phyloP scores from a whole-genome alignment of 2,888 invertebrate species.

The Mythimna impura region DNA sequence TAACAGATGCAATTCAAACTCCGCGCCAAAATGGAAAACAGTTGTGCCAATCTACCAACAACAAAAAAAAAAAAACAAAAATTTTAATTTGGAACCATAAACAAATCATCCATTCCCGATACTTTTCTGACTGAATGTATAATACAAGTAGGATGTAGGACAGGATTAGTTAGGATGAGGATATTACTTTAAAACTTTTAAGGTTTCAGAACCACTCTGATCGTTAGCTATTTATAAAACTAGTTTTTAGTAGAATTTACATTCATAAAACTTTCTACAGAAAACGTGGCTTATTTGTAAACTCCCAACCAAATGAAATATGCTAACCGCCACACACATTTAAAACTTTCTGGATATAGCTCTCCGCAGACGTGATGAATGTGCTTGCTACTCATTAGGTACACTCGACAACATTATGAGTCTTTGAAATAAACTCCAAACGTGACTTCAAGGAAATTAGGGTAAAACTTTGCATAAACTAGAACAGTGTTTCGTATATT shows the following conservation, averaged over 20 bases:
- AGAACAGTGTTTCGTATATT: slow-evolving; percentile 5
- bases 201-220: background rate
- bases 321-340: background rate
- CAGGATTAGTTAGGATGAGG: background rate
- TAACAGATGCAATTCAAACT: too few species aligned
- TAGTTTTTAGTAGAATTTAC: background rate
- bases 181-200: background rate
- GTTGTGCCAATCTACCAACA: too few species aligned
- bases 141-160: background rate
- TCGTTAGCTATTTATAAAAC: background rate
- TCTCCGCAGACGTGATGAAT: slow-evolving; percentile 33
- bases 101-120: too few species aligned
- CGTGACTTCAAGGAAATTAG: slow-evolving; percentile 31
- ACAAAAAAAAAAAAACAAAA: too few species aligned
- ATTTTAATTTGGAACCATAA: too few species aligned
- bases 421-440: slow-evolving; percentile 25
- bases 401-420: slow-evolving; percentile 5
- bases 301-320: slow-evolving; percentile 1
- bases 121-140: too few species aligned
- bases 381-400: slow-evolving; percentile 18
- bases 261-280: background rate
- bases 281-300: background rate
- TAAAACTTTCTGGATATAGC: slow-evolving; percentile 1
- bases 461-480: slow-evolving; percentile 21
- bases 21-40: too few species aligned